These are phyloP conservation scores for Wiebesia pumilae DNA, from an alignment of 1,140 invertebrate species.

Conservation along the genomic window DNA sequence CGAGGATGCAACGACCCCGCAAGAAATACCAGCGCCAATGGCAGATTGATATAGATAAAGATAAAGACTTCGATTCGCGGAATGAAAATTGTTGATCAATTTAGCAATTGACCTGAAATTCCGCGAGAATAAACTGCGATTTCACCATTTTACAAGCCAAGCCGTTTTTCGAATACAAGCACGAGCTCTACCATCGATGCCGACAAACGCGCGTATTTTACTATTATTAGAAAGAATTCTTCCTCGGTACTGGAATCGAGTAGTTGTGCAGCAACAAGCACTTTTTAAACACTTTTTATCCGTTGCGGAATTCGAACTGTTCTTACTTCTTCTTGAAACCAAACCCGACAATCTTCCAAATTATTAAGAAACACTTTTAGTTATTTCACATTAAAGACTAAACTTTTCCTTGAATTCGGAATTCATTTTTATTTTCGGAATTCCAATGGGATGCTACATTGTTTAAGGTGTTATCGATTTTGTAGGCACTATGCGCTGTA, in stretches of 20 bases:
- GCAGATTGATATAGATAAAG: constrained; percentile 53
- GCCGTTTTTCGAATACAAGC: not conserved
- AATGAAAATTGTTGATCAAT: constrained; percentile 73
- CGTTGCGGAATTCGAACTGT: constrained; percentile 15
- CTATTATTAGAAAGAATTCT: constrained; percentile 35
- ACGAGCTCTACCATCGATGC: not conserved
- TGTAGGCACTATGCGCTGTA: too few species aligned
- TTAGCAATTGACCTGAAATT: constrained; percentile 73
- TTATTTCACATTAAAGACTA: not conserved
- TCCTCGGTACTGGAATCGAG: constrained; percentile 21
- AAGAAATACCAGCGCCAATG: constrained; percentile 58
- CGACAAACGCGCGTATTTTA: constrained; percentile 45
- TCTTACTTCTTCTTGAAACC: not conserved
- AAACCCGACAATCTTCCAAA: not conserved
- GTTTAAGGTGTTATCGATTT: too few species aligned
- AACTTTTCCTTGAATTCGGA: not conserved
- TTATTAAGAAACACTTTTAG: constrained; percentile 10
- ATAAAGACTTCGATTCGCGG: constrained; percentile 71
- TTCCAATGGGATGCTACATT: too few species aligned
- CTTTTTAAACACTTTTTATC: not conserved
- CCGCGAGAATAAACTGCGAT: constrained; percentile 67
- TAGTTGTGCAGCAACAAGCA: not conserved
- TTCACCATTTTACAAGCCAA: constrained; percentile 62
- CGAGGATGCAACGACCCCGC: constrained; percentile 55
- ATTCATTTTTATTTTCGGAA: too few species aligned